Evolutionary conservation across 2,797 vertebrate species (phyloP), one percentile per base, ranked within the genome.

Genomic region (Novumbra hubbsi): DNA sequence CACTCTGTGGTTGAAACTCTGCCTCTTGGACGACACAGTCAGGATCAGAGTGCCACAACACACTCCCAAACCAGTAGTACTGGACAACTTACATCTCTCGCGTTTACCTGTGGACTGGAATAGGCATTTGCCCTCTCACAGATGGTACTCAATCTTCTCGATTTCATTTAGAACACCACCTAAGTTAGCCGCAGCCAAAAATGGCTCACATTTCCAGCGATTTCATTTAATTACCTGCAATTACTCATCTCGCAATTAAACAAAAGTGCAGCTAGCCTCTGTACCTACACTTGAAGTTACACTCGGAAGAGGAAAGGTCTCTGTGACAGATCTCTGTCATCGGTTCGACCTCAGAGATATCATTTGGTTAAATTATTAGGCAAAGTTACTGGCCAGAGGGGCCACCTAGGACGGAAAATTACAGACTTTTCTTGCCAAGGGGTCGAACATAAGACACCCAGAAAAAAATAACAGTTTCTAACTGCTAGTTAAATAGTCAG

Each of bases 151-250:
- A 24, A 86, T 85, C 84, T 88, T 88, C 88, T 89, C 86, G 87
- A 83, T 87, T 89, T 82, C 85, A 84, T 85, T 86, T 90, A 87
- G 48, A 70, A 52, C 30, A 70, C 68, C 68, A 52, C 68, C 69
- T 32, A 70, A 70, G 28, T 27, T 57, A 32, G 38, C 69, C 50
- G 50, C 55, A 55, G 27, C 32, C 27, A 55, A 19, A 55, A 93
- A 93, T 90, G 91, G 88, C 80, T 83, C 88, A 90, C 90, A 90
- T 93, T 92, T 92, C 90, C 92, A 90, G 81, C 86, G 90, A 91
- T 93, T 94, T 93, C 92, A 91, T 91, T 93, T 93, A 94, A 94
- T 93, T 94, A 92, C 89, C 88, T 88, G 88, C 91, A 90, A 93
- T 93, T 93, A 93, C 90, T 93, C 90, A 92, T 88, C 90, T 92